Base-by-base conservation (phyloP, 1,140 invertebrate genomes). In the Megalopta genalis region DNA sequence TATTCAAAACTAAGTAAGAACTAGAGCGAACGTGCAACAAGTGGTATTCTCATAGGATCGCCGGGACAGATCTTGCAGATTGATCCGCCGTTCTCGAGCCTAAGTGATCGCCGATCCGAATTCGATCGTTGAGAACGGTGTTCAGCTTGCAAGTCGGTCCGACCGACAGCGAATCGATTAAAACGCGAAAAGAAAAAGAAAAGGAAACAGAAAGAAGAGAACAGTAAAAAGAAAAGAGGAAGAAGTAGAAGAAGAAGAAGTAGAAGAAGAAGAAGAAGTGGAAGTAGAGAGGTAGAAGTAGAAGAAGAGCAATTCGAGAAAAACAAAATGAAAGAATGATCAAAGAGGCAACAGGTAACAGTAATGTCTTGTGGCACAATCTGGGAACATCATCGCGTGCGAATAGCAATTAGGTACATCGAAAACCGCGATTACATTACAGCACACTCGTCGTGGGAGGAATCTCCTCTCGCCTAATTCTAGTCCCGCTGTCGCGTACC, bases 331-430 rank as follows among this genome's bases (percentile, higher is more conserved):
- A n/a, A n/a, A n/a, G n/a, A n/a, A n/a, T n/a, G n/a, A n/a, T n/a
- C 18, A 81, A 87, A 84, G 81, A 85, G 82, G 80, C 77, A 90
- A 90, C 88, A 90, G 84, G 88, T 90, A 90, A 90, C 87, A 90
- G 82, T 86, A 86, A 88, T 89, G 81, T 90, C 88, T 88, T 87
- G 86, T 88, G 88, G 88, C 88, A 90, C 88, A 88, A 86, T 88
- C 75, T 87, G 86, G 81, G 86, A 88, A 84, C 84, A 88, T 89
- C 87, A 32, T 85, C 77, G 80, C 84, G 85, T 89, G 86, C 87
- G 14, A 70, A 83, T 80, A 86, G 76, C 73, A 80, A 84, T 77
- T 87, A 87, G 74, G 75, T 86, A 87, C 85, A 86, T 77, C 77
- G 66, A 87, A 72, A 49, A 77, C 67, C 77, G 77, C 77, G 79